Conservation (phyloP, 2,888 invertebrate genomes). For the Phalera bucephala region DNA sequence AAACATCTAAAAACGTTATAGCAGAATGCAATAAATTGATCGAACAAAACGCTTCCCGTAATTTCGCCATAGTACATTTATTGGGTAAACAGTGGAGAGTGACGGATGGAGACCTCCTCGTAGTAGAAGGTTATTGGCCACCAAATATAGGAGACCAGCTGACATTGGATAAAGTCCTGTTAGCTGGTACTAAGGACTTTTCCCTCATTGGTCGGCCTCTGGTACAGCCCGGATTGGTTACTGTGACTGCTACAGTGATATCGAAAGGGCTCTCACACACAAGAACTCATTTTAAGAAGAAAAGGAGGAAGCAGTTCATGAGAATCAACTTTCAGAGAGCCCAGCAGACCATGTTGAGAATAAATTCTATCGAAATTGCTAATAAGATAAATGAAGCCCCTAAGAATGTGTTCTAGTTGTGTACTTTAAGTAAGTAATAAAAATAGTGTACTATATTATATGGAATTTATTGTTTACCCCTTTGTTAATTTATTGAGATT, state of each 20-base stretch:
- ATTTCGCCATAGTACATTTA: constrained; percentile 92
- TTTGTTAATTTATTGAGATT: no score
- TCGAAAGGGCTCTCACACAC: constrained; percentile 93
- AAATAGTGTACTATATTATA: constrained; percentile 24
- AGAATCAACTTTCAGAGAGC: constrained; percentile 88
- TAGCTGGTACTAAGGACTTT: constrained; percentile 91
- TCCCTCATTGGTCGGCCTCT: constrained; percentile 91
- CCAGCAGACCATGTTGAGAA: constrained; percentile 89
- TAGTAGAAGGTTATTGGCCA: constrained; percentile 93
- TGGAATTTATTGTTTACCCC: no score
- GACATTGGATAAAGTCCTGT: constrained; percentile 91
- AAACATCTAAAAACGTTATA: constrained; percentile 79
- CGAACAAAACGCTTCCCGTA: constrained; percentile 81
- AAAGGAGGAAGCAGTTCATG: constrained; percentile 89
- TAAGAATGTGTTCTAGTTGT: constrained; percentile 54
- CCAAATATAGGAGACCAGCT: constrained; percentile 91
- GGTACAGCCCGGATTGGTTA: constrained; percentile 87
- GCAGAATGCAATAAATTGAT: constrained; percentile 86
- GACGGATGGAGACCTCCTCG: constrained; percentile 92
- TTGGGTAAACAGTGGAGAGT: constrained; percentile 93
- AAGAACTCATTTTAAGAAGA: constrained; percentile 89
- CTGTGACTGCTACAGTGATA: constrained; percentile 91
- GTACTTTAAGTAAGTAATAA: constrained; percentile 34
- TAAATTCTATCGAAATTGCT: constrained; percentile 87
- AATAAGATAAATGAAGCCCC: constrained; percentile 78